Evolutionary conservation across 2,888 invertebrate species (phyloP).

Genomic region (Fragum fragum): DNA sequence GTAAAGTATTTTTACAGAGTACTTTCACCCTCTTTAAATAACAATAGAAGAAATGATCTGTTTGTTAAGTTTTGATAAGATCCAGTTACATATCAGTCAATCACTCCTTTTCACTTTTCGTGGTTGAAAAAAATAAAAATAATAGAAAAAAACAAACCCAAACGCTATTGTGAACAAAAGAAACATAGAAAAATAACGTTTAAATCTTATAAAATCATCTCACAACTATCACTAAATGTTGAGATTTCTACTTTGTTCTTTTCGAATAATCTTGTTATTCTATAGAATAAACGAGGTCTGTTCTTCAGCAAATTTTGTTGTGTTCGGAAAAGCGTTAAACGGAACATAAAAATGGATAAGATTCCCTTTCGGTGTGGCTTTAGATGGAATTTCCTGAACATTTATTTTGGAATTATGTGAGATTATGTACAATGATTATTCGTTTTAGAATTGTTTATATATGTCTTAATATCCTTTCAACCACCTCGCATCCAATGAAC

Average conservation of each 20-base stretch:
- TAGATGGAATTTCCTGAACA: background rate
- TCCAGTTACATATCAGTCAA: slow-evolving; percentile 26
- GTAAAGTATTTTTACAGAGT: slow-evolving; percentile 7
- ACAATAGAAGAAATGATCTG: background rate
- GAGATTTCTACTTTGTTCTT: no score
- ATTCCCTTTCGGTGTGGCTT: slow-evolving; percentile 6
- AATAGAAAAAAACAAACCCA: no score
- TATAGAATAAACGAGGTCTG: no score
- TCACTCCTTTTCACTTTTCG: background rate
- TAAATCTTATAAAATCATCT: no score
- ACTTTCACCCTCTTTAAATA: slow-evolving; percentile 16
- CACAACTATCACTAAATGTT: no score
- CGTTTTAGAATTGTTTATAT: background rate
- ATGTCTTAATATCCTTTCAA: background rate
- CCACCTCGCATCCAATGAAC: no score
- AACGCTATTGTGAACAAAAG: no score
- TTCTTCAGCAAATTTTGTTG: no score
- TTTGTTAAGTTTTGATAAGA: background rate
- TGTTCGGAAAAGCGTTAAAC: background rate
- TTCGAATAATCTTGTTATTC: no score
- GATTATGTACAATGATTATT: background rate
- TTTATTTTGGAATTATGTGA: background rate
- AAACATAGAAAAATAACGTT: no score
- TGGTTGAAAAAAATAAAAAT: background rate
- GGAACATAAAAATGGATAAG: background rate